Percentiles rank a stretch among this genome's conserved stretches.
phyloP scores from a whole-genome alignment of 35 echinoderm and acorn worm genomes.

The Eucidaris tribuloides region DNA sequence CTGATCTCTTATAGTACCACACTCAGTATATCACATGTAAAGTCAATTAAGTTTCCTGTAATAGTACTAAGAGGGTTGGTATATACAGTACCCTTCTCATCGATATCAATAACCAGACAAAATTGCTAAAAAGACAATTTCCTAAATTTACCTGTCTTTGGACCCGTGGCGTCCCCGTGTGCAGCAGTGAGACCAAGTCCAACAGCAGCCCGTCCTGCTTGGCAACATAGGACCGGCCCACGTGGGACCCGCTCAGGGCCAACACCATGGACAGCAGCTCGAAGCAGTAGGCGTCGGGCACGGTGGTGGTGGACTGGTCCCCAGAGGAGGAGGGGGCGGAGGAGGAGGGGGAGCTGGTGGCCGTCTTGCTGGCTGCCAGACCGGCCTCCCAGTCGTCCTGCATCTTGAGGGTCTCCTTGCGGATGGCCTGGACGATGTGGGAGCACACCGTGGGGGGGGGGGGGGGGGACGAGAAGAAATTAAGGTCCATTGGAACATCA shows the following conservation, averaged over 20 bases:
- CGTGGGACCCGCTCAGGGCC: conserved; percentile 88
- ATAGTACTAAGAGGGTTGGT: not conserved
- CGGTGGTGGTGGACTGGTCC: not conserved
- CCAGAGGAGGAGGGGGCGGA: not conserved
- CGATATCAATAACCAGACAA: not conserved
- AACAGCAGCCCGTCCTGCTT: conserved; percentile 80
- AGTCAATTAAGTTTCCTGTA: no score
- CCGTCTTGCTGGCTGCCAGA: conserved; percentile 30
- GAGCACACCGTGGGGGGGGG: conserved; percentile 59
- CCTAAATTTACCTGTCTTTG: conserved; percentile 83
- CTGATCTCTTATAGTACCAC: no score
- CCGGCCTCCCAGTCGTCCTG: conserved; percentile 85
- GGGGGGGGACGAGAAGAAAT: no score
- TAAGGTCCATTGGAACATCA: no score
- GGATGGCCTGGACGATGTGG: conserved; percentile 97
- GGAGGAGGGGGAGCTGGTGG: conserved; percentile 29
- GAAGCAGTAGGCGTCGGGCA: conserved; percentile 96
- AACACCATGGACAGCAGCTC: conserved; percentile 99
- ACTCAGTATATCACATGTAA: no score
- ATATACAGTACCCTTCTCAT: not conserved
- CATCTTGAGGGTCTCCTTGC: conserved; percentile 90
- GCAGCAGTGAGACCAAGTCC: conserved; percentile 83
- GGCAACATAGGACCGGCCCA: conserved; percentile 87
- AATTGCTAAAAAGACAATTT: not conserved
- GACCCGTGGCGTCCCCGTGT: conserved; percentile 90